Evolutionary conservation across 2,113 vertebrate genomes (phyloP).

Genomic region (Garra rufa): DNA sequence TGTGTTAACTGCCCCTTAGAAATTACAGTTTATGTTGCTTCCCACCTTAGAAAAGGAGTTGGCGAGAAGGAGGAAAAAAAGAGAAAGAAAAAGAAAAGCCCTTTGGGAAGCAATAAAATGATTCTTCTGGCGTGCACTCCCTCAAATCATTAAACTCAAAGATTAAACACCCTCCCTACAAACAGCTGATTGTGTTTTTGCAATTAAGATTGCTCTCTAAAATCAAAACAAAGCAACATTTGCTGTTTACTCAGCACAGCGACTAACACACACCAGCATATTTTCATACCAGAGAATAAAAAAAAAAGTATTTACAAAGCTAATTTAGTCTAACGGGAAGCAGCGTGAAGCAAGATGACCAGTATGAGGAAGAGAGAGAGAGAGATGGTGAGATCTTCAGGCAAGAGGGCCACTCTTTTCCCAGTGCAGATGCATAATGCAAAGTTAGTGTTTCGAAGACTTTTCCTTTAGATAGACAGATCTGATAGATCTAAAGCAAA

Average conservation of each 20-base stretch:
- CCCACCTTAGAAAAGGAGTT: neutral
- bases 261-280: slow-evolving; percentile 21
- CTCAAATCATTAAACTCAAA: slow-evolving; percentile 27
- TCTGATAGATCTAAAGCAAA: slow-evolving; percentile 30
- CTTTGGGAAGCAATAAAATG: slow-evolving; percentile 37
- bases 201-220: slow-evolving; percentile 12
- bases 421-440: slow-evolving; percentile 55
- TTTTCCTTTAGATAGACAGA: slow-evolving; percentile 24
- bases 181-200: slow-evolving; percentile 42
- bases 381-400: slow-evolving; percentile 4
- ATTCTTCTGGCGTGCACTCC: slow-evolving; percentile 18
- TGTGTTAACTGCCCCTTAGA: neutral
- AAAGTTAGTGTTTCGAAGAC: slow-evolving; percentile 46
- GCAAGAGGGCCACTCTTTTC: neutral
- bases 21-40: neutral
- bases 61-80: neutral
- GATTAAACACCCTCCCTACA: slow-evolving; percentile 25
- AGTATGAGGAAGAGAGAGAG: neutral
- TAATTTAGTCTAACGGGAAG: slow-evolving; percentile 28
- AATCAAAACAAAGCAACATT: slow-evolving; percentile 49
- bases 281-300: slow-evolving; percentile 2
- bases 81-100: neutral
- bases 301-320: slow-evolving; percentile 35
- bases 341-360: slow-evolving; percentile 12
- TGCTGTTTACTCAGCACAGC: slow-evolving; percentile 46